phyloP scores from a whole-genome alignment of 2,888 invertebrate genomes.

The Crossocerus cetratus region DNA sequence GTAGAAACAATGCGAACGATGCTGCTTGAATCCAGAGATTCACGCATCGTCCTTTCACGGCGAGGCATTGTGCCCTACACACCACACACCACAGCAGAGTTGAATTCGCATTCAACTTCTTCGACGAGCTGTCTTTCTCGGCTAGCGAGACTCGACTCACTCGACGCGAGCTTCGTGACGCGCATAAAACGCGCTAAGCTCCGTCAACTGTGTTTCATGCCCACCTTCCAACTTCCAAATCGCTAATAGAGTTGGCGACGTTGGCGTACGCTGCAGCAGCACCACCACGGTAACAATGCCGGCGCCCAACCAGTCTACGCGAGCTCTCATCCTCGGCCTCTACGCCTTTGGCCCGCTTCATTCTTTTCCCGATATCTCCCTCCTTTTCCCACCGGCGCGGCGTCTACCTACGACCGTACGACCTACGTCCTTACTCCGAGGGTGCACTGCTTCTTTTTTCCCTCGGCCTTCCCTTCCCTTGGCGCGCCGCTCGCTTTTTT shows the following conservation, averaged over 20 bases:
- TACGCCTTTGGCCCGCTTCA: slow-evolving; percentile 43
- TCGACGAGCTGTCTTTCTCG: neutral
- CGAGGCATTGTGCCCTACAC: slow-evolving; percentile 6
- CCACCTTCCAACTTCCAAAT: slow-evolving; percentile 31
- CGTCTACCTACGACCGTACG: neutral
- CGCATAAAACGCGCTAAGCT: slow-evolving; percentile 17
- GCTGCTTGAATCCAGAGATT: slow-evolving; percentile 35
- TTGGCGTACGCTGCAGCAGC: neutral
- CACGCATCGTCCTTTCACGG: neutral
- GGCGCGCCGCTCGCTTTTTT: slow-evolving; percentile 9
- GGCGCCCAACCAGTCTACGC: slow-evolving; percentile 27
- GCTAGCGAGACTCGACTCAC: too few relatives aligned
- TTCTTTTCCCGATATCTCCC: slow-evolving; percentile 18
- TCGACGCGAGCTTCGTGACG: slow-evolving; percentile 8
- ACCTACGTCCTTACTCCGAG: neutral
- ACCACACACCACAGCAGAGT: too few relatives aligned
- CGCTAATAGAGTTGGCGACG: slow-evolving; percentile 30
- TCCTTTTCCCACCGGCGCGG: neutral
- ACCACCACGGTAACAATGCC: neutral
- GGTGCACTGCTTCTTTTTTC: slow-evolving; percentile 5
- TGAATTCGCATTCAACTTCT: slow-evolving; percentile 29
- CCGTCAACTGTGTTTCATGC: slow-evolving; percentile 21
- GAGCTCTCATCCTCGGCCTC: slow-evolving; percentile 20
- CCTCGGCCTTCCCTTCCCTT: neutral
- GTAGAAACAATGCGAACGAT: slow-evolving; percentile 33